Conservation (phyloP, 2,797 vertebrate genomes). For the Neoniphon sammara region DNA sequence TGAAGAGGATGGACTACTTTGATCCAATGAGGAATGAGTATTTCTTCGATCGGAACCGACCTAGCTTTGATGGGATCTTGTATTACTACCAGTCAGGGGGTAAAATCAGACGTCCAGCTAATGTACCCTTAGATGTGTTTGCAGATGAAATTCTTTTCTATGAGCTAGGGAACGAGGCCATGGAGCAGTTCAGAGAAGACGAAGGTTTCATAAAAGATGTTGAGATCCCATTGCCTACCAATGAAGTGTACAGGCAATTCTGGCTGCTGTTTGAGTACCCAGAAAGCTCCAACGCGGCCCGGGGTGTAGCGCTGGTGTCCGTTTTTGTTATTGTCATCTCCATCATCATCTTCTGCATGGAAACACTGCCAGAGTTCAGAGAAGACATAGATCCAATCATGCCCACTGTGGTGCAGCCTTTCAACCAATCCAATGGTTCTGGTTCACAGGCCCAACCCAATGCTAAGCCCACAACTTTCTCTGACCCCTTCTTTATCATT, state of each 20-base stretch:
- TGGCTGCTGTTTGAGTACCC: slow-evolving; percentile 98
- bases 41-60: slow-evolving; percentile 96
- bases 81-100: slow-evolving; percentile 98
- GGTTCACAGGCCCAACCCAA: slow-evolving; percentile 57
- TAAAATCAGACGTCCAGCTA: slow-evolving; percentile 93
- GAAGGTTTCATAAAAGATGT: slow-evolving; percentile 97
- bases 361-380: slow-evolving; percentile 95
- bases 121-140: slow-evolving; percentile 94
- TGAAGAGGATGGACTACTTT: slow-evolving; percentile 94
- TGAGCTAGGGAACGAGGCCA: slow-evolving; percentile 91
- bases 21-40: slow-evolving; percentile 98
- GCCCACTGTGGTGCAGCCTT: slow-evolving; percentile 50
- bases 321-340: slow-evolving; percentile 96
- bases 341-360: slow-evolving; percentile 97
- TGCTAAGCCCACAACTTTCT: slow-evolving; percentile 80
- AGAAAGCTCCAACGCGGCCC: slow-evolving; percentile 94
- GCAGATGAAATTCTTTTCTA: slow-evolving; percentile 96
- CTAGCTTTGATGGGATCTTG: slow-evolving; percentile 96
- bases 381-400: slow-evolving; percentile 87
- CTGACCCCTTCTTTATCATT: slow-evolving; percentile 95
- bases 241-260: slow-evolving; percentile 91
- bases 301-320: slow-evolving; percentile 93
- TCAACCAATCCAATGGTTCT: slow-evolving; percentile 76
- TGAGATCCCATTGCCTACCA: slow-evolving; percentile 90
- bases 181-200: slow-evolving; percentile 96